A percentile compares a stretch with the other conserved stretches of the same genome.
Conservation (phyloP, 2,113 vertebrate species). For the Syngnathus floridae region DNA sequence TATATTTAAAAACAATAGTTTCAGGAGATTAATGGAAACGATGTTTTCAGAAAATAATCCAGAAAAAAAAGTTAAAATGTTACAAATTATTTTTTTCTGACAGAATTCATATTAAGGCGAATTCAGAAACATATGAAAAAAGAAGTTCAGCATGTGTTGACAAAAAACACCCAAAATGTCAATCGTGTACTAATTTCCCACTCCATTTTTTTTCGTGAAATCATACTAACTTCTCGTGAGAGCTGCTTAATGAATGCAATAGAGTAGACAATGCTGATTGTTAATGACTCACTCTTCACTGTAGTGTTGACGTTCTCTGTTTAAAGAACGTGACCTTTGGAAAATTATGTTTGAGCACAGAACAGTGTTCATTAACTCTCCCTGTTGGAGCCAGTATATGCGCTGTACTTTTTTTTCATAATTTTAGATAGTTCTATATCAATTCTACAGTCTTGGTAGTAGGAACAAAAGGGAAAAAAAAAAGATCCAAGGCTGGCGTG, state of each 20-base stretch:
- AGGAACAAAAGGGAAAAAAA: slow-evolving; percentile 7
- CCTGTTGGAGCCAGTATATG: slow-evolving; percentile 5
- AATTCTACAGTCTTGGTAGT: neutral
- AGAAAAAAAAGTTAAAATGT: too few species aligned
- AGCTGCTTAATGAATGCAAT: slow-evolving; percentile 1
- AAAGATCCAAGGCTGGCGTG: slow-evolving; percentile 20
- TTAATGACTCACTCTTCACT: slow-evolving; percentile 9
- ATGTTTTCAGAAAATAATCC: too few species aligned
- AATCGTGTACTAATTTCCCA: neutral
- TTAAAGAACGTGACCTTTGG: slow-evolving; percentile 35
- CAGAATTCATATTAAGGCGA: too few species aligned
- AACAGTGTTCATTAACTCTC: slow-evolving; percentile 31
- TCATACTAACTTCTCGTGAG: neutral
- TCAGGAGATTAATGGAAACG: too few species aligned
- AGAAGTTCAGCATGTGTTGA: neutral
- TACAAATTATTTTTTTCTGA: too few species aligned
- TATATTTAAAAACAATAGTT: too few species aligned
- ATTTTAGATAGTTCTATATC: neutral
- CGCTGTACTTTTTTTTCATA: neutral
- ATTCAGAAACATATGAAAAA: neutral
- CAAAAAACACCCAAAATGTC: neutral
- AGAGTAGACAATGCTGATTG: slow-evolving; percentile 7
- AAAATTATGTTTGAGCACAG: slow-evolving; percentile 33
- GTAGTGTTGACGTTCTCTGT: slow-evolving; percentile 25
- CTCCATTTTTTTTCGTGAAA: neutral